These are phyloP conservation scores for Notoglanidium macrostoma DNA, from an alignment of 2,797 vertebrate genomes.

Conservation along the genomic window DNA sequence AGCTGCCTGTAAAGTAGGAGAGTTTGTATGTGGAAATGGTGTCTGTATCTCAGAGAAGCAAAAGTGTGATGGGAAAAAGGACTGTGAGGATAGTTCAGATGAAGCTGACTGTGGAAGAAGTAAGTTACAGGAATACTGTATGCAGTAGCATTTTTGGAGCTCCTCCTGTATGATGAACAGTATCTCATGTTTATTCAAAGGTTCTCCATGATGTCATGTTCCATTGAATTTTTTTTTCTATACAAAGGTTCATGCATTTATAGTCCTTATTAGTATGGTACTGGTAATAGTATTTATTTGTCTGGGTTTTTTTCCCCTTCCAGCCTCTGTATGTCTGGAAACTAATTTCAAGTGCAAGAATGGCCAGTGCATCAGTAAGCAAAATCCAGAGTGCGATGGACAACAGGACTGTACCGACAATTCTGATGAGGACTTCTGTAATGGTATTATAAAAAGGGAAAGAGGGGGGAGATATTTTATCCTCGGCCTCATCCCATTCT, in stretches of 20 bases:
- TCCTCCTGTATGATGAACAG: neutral
- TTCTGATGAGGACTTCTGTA: slow-evolving; percentile 86
- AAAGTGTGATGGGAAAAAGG: slow-evolving; percentile 74
- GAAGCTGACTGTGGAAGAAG: slow-evolving; percentile 75
- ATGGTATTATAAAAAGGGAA: slow-evolving; percentile 59
- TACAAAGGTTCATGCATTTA: neutral
- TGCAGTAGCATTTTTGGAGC: no score
- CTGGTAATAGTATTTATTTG: neutral
- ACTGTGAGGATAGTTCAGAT: slow-evolving; percentile 86
- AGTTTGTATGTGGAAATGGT: slow-evolving; percentile 74
- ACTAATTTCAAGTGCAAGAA: slow-evolving; percentile 80
- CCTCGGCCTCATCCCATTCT: neutral
- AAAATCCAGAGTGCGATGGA: slow-evolving; percentile 87
- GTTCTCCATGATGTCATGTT: neutral
- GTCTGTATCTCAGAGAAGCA: slow-evolving; percentile 77
- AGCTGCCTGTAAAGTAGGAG: slow-evolving; percentile 65
- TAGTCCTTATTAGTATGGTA: neutral
- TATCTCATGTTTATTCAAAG: neutral
- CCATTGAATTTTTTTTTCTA: neutral
- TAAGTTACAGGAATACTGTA: slow-evolving; percentile 5
- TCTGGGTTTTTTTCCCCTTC: slow-evolving; percentile 25
- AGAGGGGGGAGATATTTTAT: neutral
- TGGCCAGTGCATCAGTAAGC: slow-evolving; percentile 80
- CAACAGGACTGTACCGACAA: slow-evolving; percentile 80
- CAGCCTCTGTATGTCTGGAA: slow-evolving; percentile 65